Base-by-base conservation (phyloP, 2,888 invertebrate genomes). In the Abscondita cerata region DNA sequence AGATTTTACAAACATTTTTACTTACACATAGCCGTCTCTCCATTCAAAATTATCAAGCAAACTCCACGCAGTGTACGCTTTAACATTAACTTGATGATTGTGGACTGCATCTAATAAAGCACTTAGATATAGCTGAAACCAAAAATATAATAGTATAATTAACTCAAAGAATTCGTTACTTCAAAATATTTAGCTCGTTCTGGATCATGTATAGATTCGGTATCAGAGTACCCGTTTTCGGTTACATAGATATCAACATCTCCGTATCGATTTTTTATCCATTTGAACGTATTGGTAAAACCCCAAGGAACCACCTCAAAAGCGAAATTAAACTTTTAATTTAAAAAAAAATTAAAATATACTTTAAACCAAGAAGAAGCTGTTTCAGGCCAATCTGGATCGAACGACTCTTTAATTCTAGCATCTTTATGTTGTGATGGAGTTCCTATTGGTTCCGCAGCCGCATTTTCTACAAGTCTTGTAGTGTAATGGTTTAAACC, bases 31-130 rank as follows among this genome's bases (percentile, higher is more conserved):
- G 11, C 85, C 86, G 25, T 74, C 73, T 1, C 72, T 75, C 86
- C 87, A 87, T 76, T 88, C 87, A 66, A 87, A 86, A 71, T 86
- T 86, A 70, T 88, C 88, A 81, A 87, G 81, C 20, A 88, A 77
- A 1, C 85, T 85, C 86, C 87, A 87, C 0, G 84, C 85, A 11
- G 84, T 83, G 75, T 86, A 87, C 0, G 84, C 86, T 53, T 76
- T 76, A 0, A 85, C 73, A 55, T 81, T 81, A 62, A 82, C 82
- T 2, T 77, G 1, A 33, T 57, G 51, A 1, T 33, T 3, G 9
- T 51, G 16, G 2, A 51, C 16, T 1, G 57, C 57, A 13, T 57
- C 51, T 16, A 57, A 50, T 16, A 57, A 31, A 9, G 36, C 13
- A 33, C 18, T 40, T 34, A 50, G 13, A 33, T 11, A 15, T 12